phyloP scores from a whole-genome alignment of 2,888 invertebrate genomes.

The Melieria omissa region DNA sequence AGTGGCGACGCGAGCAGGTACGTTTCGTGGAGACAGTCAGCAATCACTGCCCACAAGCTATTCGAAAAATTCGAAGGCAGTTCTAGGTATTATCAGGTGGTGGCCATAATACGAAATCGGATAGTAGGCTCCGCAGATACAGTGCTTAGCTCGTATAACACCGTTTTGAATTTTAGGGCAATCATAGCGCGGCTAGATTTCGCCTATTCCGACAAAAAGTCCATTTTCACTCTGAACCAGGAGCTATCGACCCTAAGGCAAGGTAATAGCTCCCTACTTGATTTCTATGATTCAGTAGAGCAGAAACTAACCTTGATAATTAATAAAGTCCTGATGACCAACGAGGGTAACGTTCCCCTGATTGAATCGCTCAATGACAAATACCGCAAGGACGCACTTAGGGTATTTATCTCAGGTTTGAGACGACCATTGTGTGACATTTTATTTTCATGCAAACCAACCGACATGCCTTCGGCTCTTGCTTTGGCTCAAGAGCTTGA shows the following conservation, averaged over 20 bases:
- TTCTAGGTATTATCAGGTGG: neutral
- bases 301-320: conserved; percentile 16
- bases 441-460: conserved; percentile 22
- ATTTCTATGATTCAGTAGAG: conserved; percentile 19
- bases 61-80: conserved; percentile 13
- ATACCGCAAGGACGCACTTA: conserved; percentile 33
- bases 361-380: conserved; percentile 20
- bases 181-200: conserved; percentile 24
- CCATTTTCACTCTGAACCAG: conserved; percentile 32
- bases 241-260: conserved; percentile 33
- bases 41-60: conserved; percentile 22
- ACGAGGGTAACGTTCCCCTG: neutral
- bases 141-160: conserved; percentile 10
- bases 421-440: conserved; percentile 29
- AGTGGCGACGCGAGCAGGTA: conserved; percentile 7
- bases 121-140: conserved; percentile 13
- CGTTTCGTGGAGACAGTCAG: conserved; percentile 31
- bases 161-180: neutral
- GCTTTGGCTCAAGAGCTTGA: no score
- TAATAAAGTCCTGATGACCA: conserved; percentile 15
- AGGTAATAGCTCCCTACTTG: conserved; percentile 28
- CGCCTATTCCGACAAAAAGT: conserved; percentile 25
- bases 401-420: neutral
- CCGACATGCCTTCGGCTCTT: conserved; percentile 21
- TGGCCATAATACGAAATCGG: conserved; percentile 22